Percentiles rank a stretch among this genome's conserved stretches.
phyloP scores from a whole-genome alignment of 2,888 invertebrate species.

The Rotaria sp. region DNA sequence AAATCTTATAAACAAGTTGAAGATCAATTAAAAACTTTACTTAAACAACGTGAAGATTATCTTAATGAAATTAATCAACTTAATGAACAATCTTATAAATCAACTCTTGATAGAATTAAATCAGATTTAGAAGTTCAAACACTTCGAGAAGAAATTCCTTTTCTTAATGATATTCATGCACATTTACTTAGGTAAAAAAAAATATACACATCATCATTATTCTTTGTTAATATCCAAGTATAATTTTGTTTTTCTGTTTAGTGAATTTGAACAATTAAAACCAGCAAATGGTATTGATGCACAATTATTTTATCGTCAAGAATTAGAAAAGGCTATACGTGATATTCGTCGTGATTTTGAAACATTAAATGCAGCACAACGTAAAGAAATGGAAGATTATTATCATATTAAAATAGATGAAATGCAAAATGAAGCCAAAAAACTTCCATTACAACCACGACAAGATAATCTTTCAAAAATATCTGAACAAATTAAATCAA shows the following conservation, averaged over 20 bases:
- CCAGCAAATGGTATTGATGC: constrained; percentile 34
- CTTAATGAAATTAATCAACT: neutral
- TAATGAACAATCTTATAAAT: neutral
- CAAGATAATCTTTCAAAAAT: neutral
- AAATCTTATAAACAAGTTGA: constrained; percentile 22
- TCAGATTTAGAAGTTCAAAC: constrained; percentile 40
- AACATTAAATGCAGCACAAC: constrained; percentile 31
- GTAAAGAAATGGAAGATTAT: constrained; percentile 39
- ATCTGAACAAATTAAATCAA: neutral
- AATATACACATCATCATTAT: neutral
- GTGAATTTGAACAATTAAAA: constrained; percentile 30
- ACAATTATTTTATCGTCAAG: constrained; percentile 37
- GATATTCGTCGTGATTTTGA: constrained; percentile 41
- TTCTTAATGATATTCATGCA: constrained; percentile 38
- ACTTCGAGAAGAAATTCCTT: constrained; percentile 40
- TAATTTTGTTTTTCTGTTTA: neutral
- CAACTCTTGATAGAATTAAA: neutral
- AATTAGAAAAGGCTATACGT: constrained; percentile 40
- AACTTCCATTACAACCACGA: constrained; percentile 24
- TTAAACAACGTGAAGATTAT: constrained; percentile 21
- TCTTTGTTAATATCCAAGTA: no score
- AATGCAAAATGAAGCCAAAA: constrained; percentile 6
- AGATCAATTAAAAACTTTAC: constrained; percentile 12
- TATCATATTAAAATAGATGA: constrained; percentile 39
- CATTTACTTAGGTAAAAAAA: constrained; percentile 30